phyloP scores from a whole-genome alignment of 2,888 invertebrate genomes.

The Ferrisia virgata region DNA sequence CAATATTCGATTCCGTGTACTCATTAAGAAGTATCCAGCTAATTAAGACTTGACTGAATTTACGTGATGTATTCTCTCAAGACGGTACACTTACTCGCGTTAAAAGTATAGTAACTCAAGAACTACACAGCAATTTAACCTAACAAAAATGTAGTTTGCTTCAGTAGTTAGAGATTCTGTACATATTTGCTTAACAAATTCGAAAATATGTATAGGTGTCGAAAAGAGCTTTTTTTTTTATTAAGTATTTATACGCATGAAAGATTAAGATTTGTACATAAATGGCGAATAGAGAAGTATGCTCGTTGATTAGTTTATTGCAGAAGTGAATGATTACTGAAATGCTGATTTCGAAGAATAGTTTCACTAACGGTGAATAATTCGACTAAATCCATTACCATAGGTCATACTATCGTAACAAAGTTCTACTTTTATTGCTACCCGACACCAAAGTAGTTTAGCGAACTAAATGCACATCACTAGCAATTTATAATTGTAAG shows the following conservation, averaged over 20 bases:
- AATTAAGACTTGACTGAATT: not conserved
- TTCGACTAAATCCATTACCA: too few relatives aligned
- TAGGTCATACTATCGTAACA: too few relatives aligned
- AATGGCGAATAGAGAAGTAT: not conserved
- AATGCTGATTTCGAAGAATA: too few relatives aligned
- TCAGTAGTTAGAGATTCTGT: constrained; percentile 37
- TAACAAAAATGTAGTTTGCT: constrained; percentile 32
- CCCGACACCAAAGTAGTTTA: not conserved
- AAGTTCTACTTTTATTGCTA: not conserved
- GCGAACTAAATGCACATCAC: not conserved
- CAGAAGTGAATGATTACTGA: too few relatives aligned
- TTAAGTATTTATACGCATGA: constrained; percentile 37
- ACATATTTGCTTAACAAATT: constrained; percentile 16
- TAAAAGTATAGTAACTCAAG: constrained; percentile 22
- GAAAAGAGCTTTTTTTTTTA: not conserved
- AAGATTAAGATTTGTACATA: not conserved
- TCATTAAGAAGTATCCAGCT: not conserved
- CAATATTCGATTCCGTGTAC: not conserved
- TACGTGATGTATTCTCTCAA: not conserved
- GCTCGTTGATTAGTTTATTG: too few relatives aligned
- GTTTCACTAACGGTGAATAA: too few relatives aligned
- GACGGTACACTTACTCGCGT: not conserved
- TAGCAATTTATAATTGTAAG: not conserved
- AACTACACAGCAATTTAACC: not conserved
- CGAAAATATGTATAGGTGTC: not conserved